These are phyloP conservation scores for Cephus spinipes DNA, from an alignment of 2,888 invertebrate species.

Conservation along the genomic window DNA sequence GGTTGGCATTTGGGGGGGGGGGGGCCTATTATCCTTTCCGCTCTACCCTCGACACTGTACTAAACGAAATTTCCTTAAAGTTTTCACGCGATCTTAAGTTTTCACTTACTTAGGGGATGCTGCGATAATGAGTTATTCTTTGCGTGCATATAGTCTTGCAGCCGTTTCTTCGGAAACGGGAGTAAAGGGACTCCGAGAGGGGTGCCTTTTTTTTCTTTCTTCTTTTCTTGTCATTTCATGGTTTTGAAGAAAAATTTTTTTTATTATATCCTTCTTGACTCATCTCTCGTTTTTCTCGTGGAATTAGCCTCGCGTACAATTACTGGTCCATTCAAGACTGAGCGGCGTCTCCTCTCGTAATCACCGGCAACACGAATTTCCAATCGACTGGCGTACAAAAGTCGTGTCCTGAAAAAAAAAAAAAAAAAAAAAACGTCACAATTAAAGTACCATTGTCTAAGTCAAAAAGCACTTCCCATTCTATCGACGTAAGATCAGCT, in stretches of 20 bases:
- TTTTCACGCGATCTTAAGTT: conserved; percentile 37
- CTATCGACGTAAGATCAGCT: neutral
- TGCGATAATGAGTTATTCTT: conserved; percentile 27
- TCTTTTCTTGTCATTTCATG: neutral
- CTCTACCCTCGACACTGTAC: conserved; percentile 14
- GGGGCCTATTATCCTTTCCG: neutral
- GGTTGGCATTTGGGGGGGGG: neutral
- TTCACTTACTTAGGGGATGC: conserved; percentile 36
- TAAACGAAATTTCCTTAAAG: conserved; percentile 29
- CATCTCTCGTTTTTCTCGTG: neutral
- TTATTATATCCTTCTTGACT: neutral
- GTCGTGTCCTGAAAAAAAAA: neutral
- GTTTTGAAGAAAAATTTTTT: neutral
- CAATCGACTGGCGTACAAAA: neutral
- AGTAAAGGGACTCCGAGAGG: neutral
- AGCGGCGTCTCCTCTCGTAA: neutral
- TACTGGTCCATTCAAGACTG: neutral
- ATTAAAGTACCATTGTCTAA: neutral
- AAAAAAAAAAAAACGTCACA: neutral
- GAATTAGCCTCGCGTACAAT: neutral
- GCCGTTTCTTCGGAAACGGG: neutral
- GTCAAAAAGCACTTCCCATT: neutral
- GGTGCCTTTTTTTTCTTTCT: conserved; percentile 11
- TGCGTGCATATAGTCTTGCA: conserved; percentile 16
- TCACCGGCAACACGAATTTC: neutral